A percentile compares a stretch with the other conserved stretches of the same genome.
Conservation (phyloP, 2,113 vertebrate species). For the Myiopsitta monachus region DNA sequence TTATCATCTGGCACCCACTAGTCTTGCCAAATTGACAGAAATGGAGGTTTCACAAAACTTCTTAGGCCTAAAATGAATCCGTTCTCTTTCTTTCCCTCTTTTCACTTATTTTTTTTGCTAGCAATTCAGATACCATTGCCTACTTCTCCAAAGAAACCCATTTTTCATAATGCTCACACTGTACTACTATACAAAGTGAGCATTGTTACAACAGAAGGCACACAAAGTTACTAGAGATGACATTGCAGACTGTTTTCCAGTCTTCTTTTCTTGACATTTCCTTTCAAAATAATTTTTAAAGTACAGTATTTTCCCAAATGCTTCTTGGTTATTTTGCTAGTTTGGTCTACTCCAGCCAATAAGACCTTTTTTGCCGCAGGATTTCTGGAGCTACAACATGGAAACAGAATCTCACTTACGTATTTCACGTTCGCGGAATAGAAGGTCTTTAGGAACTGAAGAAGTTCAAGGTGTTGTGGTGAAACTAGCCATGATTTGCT, state of each 20-base stretch:
- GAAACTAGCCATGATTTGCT: neutral
- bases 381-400: neutral
- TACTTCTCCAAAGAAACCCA: constrained; percentile 38
- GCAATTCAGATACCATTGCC: constrained; percentile 26
- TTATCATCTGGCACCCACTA: constrained; percentile 75
- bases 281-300: neutral
- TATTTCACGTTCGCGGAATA: neutral
- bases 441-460: neutral
- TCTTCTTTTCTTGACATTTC: neutral
- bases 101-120: constrained; percentile 33
- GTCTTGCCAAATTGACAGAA: constrained; percentile 75
- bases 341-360: neutral
- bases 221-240: neutral
- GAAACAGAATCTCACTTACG: neutral
- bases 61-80: constrained; percentile 48
- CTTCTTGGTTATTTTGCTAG: neutral
- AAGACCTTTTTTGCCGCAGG: neutral
- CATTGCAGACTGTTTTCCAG: neutral
- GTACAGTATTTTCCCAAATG: neutral
- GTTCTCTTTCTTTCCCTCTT: neutral
- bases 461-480: neutral
- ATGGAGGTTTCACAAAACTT: constrained; percentile 67
- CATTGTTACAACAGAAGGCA: neutral
- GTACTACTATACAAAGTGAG: neutral
- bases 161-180: neutral